Conservation (phyloP, 2,888 invertebrate species). For the Andricus curvator region DNA sequence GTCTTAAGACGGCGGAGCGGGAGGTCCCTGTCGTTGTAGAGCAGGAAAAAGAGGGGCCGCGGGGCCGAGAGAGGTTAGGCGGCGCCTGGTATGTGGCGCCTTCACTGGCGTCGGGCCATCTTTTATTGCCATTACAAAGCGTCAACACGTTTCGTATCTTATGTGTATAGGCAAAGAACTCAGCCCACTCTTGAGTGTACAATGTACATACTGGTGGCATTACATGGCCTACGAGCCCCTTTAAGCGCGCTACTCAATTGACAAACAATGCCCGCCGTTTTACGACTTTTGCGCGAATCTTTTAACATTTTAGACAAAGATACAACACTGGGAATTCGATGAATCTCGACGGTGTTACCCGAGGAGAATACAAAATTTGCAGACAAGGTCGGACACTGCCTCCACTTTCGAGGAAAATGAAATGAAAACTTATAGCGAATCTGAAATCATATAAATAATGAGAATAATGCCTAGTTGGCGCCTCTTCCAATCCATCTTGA, state of each 20-base stretch:
- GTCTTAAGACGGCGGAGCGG: conserved; percentile 2
- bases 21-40: conserved; percentile 20
- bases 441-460: background rate
- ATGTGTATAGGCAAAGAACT: conserved; percentile 54
- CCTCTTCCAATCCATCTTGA: background rate
- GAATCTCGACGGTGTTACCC: background rate
- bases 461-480: background rate
- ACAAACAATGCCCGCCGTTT: background rate
- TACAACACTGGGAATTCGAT: background rate
- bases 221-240: background rate
- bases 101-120: conserved; percentile 75
- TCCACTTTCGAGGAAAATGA: background rate
- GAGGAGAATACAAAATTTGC: background rate
- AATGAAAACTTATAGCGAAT: background rate
- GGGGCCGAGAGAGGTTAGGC: conserved; percentile 65
- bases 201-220: background rate
- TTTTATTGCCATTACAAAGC: conserved; percentile 74
- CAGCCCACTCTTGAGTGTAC: background rate
- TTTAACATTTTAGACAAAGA: background rate
- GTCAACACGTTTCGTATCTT: conserved; percentile 68
- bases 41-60: conserved; percentile 19
- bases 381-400: background rate
- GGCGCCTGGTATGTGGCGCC: conserved; percentile 77
- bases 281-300: background rate
- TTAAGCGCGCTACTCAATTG: background rate